These are phyloP conservation scores for Amblyjoppa proteus DNA, from an alignment of 2,888 invertebrate genomes.

Conservation along the genomic window DNA sequence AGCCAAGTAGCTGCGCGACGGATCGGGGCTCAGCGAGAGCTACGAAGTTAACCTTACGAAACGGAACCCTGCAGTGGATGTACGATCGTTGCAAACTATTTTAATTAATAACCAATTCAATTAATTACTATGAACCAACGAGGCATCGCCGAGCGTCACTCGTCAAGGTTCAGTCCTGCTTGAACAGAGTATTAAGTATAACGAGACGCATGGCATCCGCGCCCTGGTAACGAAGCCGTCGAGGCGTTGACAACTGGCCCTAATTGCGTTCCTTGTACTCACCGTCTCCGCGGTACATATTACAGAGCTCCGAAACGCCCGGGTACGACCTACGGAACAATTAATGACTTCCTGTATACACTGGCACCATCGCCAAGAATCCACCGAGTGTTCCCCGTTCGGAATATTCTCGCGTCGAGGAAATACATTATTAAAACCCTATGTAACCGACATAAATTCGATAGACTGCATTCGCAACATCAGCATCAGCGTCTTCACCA, in stretches of 20 bases:
- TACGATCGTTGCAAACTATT: constrained; percentile 8
- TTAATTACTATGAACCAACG: constrained; percentile 38
- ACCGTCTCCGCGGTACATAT: constrained; percentile 44
- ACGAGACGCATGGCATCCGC: constrained; percentile 67
- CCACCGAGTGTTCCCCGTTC: constrained; percentile 25
- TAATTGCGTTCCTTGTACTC: constrained; percentile 76
- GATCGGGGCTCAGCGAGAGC: not conserved
- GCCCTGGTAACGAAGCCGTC: constrained; percentile 68
- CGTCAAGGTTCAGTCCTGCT: constrained; percentile 41
- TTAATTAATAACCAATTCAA: constrained; percentile 62
- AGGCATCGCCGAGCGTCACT: constrained; percentile 41
- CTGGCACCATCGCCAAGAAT: constrained; percentile 55
- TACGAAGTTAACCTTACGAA: not conserved
- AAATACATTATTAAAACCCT: not conserved
- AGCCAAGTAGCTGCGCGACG: not conserved
- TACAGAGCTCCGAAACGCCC: constrained; percentile 20
- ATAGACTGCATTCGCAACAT: constrained; percentile 21
- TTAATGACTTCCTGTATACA: constrained; percentile 76
- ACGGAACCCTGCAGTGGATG: constrained; percentile 3
- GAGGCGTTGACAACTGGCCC: constrained; percentile 72
- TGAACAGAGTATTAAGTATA: constrained; percentile 65
- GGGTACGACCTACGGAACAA: constrained; percentile 68
- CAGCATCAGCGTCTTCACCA: constrained; percentile 9
- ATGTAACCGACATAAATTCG: constrained; percentile 22
- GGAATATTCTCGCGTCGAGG: not conserved